Percentiles rank a stretch among this genome's conserved stretches.
These are phyloP conservation scores for Tiliqua scincoides DNA, from an alignment of 2,113 vertebrate species.

Conservation along the genomic window DNA sequence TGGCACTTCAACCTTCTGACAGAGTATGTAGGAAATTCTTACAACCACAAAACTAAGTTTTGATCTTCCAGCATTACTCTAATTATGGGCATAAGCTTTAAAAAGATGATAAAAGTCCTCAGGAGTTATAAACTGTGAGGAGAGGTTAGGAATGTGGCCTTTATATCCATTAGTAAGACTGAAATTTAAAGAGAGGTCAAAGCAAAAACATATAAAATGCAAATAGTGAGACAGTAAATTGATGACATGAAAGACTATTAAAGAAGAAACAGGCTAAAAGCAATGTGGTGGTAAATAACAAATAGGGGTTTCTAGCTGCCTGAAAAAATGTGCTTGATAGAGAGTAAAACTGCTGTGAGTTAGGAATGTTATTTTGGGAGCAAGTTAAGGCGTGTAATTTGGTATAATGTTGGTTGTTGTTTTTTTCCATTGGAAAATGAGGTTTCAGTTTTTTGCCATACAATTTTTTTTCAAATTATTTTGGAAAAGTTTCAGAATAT, in stretches of 20 bases:
- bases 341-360: background rate
- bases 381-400: background rate
- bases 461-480: background rate
- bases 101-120: conserved; percentile 53
- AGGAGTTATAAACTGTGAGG: conserved; percentile 54
- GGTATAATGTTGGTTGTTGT: background rate
- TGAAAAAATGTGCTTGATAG: background rate
- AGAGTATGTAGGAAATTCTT: conserved; percentile 31
- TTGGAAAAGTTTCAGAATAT: background rate
- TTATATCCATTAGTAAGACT: conserved; percentile 63
- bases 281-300: background rate
- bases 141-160: conserved; percentile 58
- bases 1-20: background rate
- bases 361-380: background rate
- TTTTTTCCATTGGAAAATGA: background rate
- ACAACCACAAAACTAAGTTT: conserved; percentile 31
- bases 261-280: conserved; percentile 16
- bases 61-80: conserved; percentile 35
- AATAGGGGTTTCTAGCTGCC: background rate
- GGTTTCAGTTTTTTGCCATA: background rate
- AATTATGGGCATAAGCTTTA: conserved; percentile 52
- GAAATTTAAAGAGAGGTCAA: conserved; percentile 46
- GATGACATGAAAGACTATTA: conserved; percentile 37
- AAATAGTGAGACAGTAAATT: conserved; percentile 32
- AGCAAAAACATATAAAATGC: conserved; percentile 48